Conservation (phyloP, 2,888 invertebrate genomes). For the Sarcophaga carnaria region DNA sequence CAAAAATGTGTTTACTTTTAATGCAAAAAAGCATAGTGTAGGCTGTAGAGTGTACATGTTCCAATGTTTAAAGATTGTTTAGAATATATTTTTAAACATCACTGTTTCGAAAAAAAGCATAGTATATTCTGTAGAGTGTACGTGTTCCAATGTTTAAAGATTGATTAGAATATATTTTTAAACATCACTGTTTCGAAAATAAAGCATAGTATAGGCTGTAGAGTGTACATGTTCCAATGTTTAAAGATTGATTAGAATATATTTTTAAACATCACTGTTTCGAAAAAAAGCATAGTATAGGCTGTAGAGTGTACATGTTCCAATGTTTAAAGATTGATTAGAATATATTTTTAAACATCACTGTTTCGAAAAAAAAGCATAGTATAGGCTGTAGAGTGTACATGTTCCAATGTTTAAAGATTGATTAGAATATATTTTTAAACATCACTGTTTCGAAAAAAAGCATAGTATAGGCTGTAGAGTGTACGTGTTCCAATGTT, state of each 20-base stretch:
- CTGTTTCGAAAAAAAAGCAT: constrained; percentile 1
- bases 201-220: constrained; percentile 9
- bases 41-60: constrained; percentile 29
- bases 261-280: constrained; percentile 26
- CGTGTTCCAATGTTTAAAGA: constrained; percentile 21
- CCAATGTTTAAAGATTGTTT: constrained; percentile 19
- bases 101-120: constrained; percentile 16
- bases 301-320: constrained; percentile 31
- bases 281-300: background rate
- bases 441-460: constrained; percentile 16
- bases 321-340: constrained; percentile 19
- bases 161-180: constrained; percentile 1
- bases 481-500: constrained; percentile 34
- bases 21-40: constrained; percentile 7
- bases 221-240: constrained; percentile 32
- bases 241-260: constrained; percentile 2
- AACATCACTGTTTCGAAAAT: constrained; percentile 17
- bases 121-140: constrained; percentile 29
- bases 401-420: constrained; percentile 21
- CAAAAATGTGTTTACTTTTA: background rate
- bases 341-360: constrained; percentile 15
- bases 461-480: constrained; percentile 8
- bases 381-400: constrained; percentile 35
- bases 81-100: constrained; percentile 13
- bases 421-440: constrained; percentile 1